Percentiles rank a stretch among this genome's conserved stretches.
Evolutionary conservation across 2,888 invertebrate genomes (phyloP).

Genomic region (Scaptomyza parva): DNA sequence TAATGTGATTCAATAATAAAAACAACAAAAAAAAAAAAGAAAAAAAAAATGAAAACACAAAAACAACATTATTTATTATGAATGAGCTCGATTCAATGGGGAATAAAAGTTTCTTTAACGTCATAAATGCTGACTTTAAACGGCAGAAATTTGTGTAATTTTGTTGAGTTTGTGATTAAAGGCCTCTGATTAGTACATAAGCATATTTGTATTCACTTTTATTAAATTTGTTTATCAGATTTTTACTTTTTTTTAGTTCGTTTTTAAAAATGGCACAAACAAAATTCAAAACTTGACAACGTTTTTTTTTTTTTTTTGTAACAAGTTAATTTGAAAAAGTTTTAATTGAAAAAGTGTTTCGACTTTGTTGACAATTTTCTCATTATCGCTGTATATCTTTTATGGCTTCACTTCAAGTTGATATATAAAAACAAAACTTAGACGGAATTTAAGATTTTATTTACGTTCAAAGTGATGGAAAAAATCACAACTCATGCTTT

Average conservation of each 20-base stretch:
- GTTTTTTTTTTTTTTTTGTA: neutral
- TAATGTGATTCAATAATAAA: slow-evolving; percentile 46
- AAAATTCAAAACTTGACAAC: no score
- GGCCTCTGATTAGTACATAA: neutral
- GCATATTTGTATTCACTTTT: neutral
- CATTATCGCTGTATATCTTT: neutral
- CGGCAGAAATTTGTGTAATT: neutral
- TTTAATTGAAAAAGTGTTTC: neutral
- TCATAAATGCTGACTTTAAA: slow-evolving; percentile 9
- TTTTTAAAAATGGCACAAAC: no score
- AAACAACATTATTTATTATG: slow-evolving; percentile 18
- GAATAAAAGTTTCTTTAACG: slow-evolving; percentile 13
- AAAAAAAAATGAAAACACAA: slow-evolving; percentile 1
- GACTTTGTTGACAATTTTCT: neutral
- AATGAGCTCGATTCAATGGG: slow-evolving; percentile 15
- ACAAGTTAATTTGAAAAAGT: neutral
- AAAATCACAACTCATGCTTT: neutral
- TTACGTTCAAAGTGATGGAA: neutral
- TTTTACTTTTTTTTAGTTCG: no score
- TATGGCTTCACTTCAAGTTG: neutral
- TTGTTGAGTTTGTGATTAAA: neutral
- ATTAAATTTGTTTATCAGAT: neutral
- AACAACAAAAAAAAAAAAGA: slow-evolving; percentile 23
- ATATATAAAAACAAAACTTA: neutral
- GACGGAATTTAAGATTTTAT: neutral